Evolutionary conservation across 2,888 invertebrate genomes (phyloP), one percentile per base, ranked within the genome.

Genomic region (Archips crataeganus): DNA sequence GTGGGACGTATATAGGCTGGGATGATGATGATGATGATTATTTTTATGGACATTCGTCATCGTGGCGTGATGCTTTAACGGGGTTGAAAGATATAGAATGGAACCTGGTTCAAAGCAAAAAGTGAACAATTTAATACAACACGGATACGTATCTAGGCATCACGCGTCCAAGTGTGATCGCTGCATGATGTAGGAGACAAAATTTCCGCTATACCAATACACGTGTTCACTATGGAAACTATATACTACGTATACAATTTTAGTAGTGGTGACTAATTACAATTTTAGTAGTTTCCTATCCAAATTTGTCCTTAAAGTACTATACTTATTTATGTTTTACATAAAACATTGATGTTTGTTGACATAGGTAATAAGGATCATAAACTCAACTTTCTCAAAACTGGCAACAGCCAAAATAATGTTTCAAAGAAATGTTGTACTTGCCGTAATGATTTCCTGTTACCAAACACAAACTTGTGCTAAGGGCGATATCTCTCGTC

Each of bases 381-480:
- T 45, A 10, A 45, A 11, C 10, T 3, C 11, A 10, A 45, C 45
- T 8, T 51, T 15, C 8, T 15, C 54, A 54, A 54, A 23, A 15
- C 23, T 23, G 9, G 23, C 54, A 15, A 54, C 23, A 23, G 49
- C 15, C 15, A 54, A 49, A 54, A 54, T 54, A 9, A 54, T 54
- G 6, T 54, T 54, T 15, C 23, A 8, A 54, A 23, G 23, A 9
- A 54, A 54, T 23, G 54, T 54, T 54, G 8, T 8, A 23, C 23
- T 54, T 54, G 54, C 23, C 23, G 13, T 23, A 54, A 54, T 15
- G 15, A 54, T 54, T 54, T 54, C 54, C 23, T 54, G 15, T 54
- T 54, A 54, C 54, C 54, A 54, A 54, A 54, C 54, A 13, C 6
- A 15, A 54, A 54, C 54, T 54, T 23, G 15, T 49, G 54, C 54